phyloP scores from a whole-genome alignment of 2,797 vertebrate species.

The Pipistrellus pipistrellus region DNA sequence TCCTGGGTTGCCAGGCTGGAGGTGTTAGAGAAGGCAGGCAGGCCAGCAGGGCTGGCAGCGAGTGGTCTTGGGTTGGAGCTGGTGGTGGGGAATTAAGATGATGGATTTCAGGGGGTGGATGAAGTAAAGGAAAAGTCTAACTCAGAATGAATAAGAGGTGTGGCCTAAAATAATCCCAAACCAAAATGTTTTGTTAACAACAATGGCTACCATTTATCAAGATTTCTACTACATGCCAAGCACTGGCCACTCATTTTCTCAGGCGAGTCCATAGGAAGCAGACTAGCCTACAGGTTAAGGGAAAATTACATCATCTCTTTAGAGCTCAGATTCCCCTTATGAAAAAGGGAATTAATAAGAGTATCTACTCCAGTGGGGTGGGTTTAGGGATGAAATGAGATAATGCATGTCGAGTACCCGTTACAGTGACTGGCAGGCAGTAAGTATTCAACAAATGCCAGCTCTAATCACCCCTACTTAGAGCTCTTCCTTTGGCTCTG shows the following conservation, averaged over 20 bases:
- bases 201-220: background rate
- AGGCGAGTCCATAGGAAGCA: background rate
- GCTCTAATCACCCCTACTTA: background rate
- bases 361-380: background rate
- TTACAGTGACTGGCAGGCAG: background rate
- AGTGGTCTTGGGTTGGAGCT: background rate
- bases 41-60: background rate
- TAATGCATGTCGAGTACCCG: slow-evolving; percentile 3
- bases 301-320: slow-evolving; percentile 51
- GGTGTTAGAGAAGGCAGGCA: background rate
- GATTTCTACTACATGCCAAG: background rate
- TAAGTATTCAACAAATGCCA: background rate
- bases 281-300: background rate
- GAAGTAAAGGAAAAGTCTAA: slow-evolving; percentile 9
- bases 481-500: background rate
- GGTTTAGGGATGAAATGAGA: slow-evolving; percentile 48
- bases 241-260: background rate
- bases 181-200: slow-evolving; percentile 8
- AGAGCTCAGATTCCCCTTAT: slow-evolving; percentile 17
- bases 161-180: background rate
- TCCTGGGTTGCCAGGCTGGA: rapidly evolving
- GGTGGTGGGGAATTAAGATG: background rate
- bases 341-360: slow-evolving; percentile 57
- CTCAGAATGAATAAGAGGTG: background rate
- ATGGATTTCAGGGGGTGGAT: background rate